Base-by-base conservation (phyloP, 2,113 vertebrate species). In the Brienomyrus brachyistius region DNA sequence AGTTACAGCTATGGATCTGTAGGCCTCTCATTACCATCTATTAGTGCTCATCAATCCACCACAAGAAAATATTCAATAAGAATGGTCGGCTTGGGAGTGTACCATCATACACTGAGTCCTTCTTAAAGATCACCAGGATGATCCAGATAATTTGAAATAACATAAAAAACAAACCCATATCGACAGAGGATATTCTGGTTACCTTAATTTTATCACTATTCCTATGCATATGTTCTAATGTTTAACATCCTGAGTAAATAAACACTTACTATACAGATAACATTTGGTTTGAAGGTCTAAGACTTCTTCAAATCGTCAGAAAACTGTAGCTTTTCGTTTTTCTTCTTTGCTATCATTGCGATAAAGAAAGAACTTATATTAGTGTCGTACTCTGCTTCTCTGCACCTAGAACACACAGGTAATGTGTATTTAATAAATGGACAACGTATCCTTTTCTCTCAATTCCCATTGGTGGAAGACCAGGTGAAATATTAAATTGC, bases 361-460 rank as follows among this genome's bases (percentile, higher is more conserved):
- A 66, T 66, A 66, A 66, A 27, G 7, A 27, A 9, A 59, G 21
- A 59, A 27, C 8, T 66, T 66, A n/a, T 27, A 66, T 27, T 27
- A 66, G 23, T 66, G 59, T 11, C 9, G 0, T 66, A 62, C 7
- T 62, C 17, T 51, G 50, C 50, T 13, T 13, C 3, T 56, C 59
- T 27, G 59, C 23, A 10, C 27, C 23, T 66, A 66, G 27, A 66
- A 66, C 2, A 27, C n/a, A 27, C n/a, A 11, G 23, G 59, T 62
- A 27, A 62, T 66, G 59, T 62, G 59, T n/a, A 62, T n/a, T 94
- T 92, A 93, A 89, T 91, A 91, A 92, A 90, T 88, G 92, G 88
- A 90, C 93, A 94, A 93, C 93, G 92, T 91, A 70, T 74, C 88
- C 93, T 93, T 93, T 93, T 93, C 90, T 62, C 59, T 9, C 59